phyloP scores from a whole-genome alignment of 1,140 invertebrate species.

The Aphidius gifuensis region DNA sequence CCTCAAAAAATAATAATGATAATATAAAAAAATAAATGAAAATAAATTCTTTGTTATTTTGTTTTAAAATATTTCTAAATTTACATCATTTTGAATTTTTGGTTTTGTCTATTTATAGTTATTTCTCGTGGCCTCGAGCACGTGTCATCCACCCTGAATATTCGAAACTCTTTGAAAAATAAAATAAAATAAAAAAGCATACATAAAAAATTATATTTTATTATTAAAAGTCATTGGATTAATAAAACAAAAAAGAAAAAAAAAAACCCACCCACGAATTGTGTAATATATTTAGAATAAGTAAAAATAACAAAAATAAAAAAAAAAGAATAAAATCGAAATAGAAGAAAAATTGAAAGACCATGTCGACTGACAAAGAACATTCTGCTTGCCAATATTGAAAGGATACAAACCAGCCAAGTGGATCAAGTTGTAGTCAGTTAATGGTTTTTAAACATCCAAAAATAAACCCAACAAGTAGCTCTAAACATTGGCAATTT shows the following conservation, averaged over 20 bases:
- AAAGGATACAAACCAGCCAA: conserved; percentile 21
- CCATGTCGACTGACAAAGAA: conserved; percentile 20
- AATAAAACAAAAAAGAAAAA: not conserved
- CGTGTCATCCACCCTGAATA: conserved; percentile 22
- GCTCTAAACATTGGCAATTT: not conserved
- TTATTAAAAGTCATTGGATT: not conserved
- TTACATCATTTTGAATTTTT: conserved; percentile 16
- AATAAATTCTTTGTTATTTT: conserved; percentile 19
- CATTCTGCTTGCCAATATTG: conserved; percentile 22
- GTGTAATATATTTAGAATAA: not conserved
- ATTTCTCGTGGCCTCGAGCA: conserved; percentile 7
- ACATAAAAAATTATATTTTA: not conserved
- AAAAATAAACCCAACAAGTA: conserved; percentile 20
- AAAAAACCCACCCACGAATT: not conserved
- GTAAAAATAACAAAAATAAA: not conserved
- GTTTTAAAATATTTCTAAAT: conserved; percentile 17
- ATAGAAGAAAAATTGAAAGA: conserved; percentile 2
- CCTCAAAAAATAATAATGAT: not conserved
- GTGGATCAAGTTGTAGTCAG: conserved; percentile 16
- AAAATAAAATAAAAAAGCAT: not conserved
- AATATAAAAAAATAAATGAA: not conserved
- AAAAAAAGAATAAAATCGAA: conserved; percentile 13
- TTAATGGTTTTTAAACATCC: conserved; percentile 17
- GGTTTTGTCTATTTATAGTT: conserved; percentile 21
- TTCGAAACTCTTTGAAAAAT: not conserved